Base-by-base conservation (phyloP, 1,140 invertebrate species). In the Bemisia tabaci region DNA sequence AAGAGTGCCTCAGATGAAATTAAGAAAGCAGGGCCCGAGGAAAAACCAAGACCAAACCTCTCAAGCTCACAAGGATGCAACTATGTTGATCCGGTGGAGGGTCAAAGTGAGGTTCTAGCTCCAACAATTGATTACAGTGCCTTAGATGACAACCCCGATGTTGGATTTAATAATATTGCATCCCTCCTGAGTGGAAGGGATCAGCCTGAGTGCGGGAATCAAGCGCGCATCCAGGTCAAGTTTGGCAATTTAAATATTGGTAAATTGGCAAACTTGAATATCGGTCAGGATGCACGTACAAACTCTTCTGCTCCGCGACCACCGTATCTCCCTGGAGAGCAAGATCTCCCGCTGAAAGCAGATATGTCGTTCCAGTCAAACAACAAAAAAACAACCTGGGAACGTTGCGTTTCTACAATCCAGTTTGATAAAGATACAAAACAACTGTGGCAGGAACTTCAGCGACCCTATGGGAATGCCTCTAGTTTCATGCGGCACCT, bases 341-440 rank as follows among this genome's bases (percentile, higher is more conserved):
- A 90, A 72, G 87, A 91, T 73, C 82, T 91, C 80, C 86, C 86
- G 67, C 77, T 91, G 22, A 85, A 87, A 24, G 88, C 86, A 21
- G 85, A 82, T 68, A 82, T 89, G 48, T 85, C 87, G 59, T 89
- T 88, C 58, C 67, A 72, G 24, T 66, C 66, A 2, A 67, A 68
- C 22, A 65, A 59, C 48, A 68, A 61, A 23, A 64, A 48, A 1
- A 22, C n/a, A 62, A 59, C 26, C 12, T 92, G 89, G 89, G 89
- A 90, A 67, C 88, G 89, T 63, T 89, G 88, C 68, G 84, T 83
- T 59, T 83, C 86, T 0, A 84, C 85, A 70, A 85, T 92, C 61
- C 88, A 91, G 72, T 91, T 91, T 66, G 89, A 91, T 71, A 78
- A 82, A n/a, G 87, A 89, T 39, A 91, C 89, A 1, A 89, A 89